phyloP scores from a whole-genome alignment of 1,140 invertebrate genomes.

The Orussus abietinus region DNA sequence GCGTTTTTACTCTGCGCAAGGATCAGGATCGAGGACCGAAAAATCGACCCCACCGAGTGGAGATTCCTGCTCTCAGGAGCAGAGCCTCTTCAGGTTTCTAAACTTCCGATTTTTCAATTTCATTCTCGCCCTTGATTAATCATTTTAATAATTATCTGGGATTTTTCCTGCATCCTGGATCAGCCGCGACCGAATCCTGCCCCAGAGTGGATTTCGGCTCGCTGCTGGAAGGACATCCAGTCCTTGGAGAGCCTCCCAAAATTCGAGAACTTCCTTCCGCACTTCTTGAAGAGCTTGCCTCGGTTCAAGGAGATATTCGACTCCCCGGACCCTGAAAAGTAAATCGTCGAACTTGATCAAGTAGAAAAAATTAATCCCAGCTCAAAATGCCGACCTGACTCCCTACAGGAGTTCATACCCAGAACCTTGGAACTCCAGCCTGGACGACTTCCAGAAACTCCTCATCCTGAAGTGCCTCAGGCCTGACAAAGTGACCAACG shows the following conservation, averaged over 20 bases:
- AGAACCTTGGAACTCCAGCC: conserved; percentile 53
- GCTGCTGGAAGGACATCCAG: conserved; percentile 63
- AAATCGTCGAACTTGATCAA: conserved; percentile 18
- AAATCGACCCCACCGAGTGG: conserved; percentile 60
- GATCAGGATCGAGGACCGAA: conserved; percentile 46
- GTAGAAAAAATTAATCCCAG: background rate
- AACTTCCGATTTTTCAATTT: conserved; percentile 4
- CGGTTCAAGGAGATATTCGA: conserved; percentile 60
- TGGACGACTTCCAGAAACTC: conserved; percentile 66
- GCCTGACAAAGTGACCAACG: conserved; percentile 70
- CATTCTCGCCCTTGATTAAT: background rate
- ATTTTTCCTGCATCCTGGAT: conserved; percentile 20
- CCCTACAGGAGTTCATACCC: conserved; percentile 54
- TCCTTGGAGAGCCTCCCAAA: conserved; percentile 51
- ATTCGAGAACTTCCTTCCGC: conserved; percentile 52
- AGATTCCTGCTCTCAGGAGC: conserved; percentile 57
- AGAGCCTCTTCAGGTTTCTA: conserved; percentile 19
- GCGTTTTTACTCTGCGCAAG: conserved; percentile 58
- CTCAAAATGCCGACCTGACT: conserved; percentile 4
- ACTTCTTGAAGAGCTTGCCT: conserved; percentile 46
- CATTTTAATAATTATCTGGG: background rate
- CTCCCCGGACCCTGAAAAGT: conserved; percentile 55
- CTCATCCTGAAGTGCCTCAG: conserved; percentile 68
- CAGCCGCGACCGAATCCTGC: conserved; percentile 57
- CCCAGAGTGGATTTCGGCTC: conserved; percentile 57